Evolutionary conservation across 1,140 invertebrate species (phyloP).

Genomic region (Panagrolaimus sp.): DNA sequence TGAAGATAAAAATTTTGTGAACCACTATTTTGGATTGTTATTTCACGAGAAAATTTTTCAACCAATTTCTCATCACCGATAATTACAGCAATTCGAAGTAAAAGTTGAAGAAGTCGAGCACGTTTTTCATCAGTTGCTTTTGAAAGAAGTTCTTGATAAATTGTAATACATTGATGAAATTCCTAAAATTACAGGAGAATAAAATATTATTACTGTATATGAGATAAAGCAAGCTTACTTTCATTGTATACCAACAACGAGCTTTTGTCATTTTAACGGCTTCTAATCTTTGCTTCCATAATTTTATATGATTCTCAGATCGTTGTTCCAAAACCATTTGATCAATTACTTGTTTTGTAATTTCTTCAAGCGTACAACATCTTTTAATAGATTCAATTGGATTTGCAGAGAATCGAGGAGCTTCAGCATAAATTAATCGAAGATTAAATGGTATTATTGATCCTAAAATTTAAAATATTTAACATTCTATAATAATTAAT

Average conservation of each 20-base stretch:
- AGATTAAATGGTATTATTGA: constrained; percentile 41
- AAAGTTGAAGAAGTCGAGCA: not conserved
- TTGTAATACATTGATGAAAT: constrained; percentile 22
- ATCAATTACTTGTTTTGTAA: constrained; percentile 28
- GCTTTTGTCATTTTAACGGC: constrained; percentile 29
- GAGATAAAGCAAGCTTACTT: constrained; percentile 13
- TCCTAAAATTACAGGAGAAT: constrained; percentile 21
- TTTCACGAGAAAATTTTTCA: constrained; percentile 18
- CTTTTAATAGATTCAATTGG: constrained; percentile 14
- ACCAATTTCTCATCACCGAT: constrained; percentile 10
- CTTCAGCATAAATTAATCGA: constrained; percentile 45
- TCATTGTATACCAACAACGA: constrained; percentile 31
- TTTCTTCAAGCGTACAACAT: constrained; percentile 16
- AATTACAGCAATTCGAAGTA: not conserved
- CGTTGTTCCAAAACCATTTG: constrained; percentile 27
- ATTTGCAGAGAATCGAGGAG: constrained; percentile 36
- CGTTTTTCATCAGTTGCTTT: not conserved
- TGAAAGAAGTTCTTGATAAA: constrained; percentile 16
- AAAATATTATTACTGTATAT: not conserved
- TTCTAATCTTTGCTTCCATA: constrained; percentile 36
- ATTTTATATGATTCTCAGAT: constrained; percentile 18
- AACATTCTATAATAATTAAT: not conserved
- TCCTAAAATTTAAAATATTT: not conserved
- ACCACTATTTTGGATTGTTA: constrained; percentile 10
- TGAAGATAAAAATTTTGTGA: constrained; percentile 2